Evolutionary conservation across 2,113 vertebrate genomes (phyloP), one percentile per base, ranked within the genome.

Genomic region (Elanoides forficatus): DNA sequence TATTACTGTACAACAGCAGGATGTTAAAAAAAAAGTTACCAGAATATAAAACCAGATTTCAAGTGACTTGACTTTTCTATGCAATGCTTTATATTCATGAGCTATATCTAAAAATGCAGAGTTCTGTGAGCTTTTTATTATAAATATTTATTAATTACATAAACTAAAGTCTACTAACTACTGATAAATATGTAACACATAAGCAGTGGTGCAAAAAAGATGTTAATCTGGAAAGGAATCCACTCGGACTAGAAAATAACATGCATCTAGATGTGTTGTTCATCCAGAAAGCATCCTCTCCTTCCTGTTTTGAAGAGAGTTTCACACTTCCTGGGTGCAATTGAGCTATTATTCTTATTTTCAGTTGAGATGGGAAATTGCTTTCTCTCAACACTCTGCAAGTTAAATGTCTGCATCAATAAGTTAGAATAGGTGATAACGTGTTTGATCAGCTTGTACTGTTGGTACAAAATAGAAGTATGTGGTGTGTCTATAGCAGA

Each of bases 121-220:
- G 11, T 82, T 25, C n/a, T 45, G 25, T 23, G 43, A 87, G 55
- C 10, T 66, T 63, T 88, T 81, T 38, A 60, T 78, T 86, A 63
- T 87, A 94, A 95, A 95, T 93, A 94, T 96, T 97, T 96, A 86
- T 66, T 80, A 82, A 60, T 38, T 48, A 42, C 26, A n/a, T 95
- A 93, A 96, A 94, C 93, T 56, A 26, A 85, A 71, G 32, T 34
- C 63, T 50, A 50, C 78, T 75, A 81, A 90, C 45, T 93, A 86
- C 72, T 81, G 81, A 82, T 50, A 74, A 86, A 67, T 56, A 91
- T 34, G 15, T 70, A 32, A 47, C 62, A 89, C 90, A 87, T 63
- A 92, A 90, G 58, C 68, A 94, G 45, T 19, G 34, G 10, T 73
- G 55, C 45, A 93, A 60, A 81, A 59, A 86, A 50, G 38, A 40